Evolutionary conservation across 1,140 invertebrate species (phyloP).

Genomic region (Bombyx mandarina): DNA sequence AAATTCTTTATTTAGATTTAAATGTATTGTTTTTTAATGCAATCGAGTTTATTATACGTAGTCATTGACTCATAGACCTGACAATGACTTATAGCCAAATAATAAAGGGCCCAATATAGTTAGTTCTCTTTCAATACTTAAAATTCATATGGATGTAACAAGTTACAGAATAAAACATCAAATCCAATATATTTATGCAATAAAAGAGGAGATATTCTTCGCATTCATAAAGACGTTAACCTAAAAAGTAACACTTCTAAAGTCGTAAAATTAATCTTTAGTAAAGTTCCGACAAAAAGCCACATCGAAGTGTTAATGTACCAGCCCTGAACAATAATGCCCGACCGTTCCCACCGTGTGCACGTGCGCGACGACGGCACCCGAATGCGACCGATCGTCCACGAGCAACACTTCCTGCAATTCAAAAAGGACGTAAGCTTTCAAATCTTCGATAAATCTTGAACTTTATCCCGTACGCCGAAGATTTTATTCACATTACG

Average conservation of each 20-base stretch:
- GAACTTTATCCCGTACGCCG: neutral
- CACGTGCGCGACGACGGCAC: slow-evolving; percentile 30
- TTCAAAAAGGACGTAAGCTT: slow-evolving; percentile 7
- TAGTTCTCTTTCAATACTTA: too few relatives aligned
- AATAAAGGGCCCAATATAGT: too few relatives aligned
- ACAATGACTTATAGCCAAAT: too few relatives aligned
- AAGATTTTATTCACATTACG: neutral
- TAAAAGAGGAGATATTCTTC: too few relatives aligned
- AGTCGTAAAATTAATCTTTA: slow-evolving; percentile 17
- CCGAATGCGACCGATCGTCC: slow-evolving; percentile 29
- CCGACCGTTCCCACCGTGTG: slow-evolving; percentile 17
- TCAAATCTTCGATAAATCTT: neutral
- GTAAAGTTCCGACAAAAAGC: slow-evolving; percentile 10
- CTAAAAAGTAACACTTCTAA: neutral
- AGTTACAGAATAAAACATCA: too few relatives aligned
- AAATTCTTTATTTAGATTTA: too few relatives aligned
- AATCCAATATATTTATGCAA: too few relatives aligned
- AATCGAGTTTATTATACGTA: too few relatives aligned
- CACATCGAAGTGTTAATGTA: slow-evolving; percentile 10
- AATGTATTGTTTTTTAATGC: too few relatives aligned
- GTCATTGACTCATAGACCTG: too few relatives aligned
- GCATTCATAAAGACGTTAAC: too few relatives aligned
- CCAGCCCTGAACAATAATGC: slow-evolving; percentile 17
- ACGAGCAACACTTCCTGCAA: slow-evolving; percentile 11
- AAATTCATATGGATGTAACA: too few relatives aligned